Conservation (phyloP, 1,140 invertebrate genomes). For the Dinothrombium tinctorium region DNA sequence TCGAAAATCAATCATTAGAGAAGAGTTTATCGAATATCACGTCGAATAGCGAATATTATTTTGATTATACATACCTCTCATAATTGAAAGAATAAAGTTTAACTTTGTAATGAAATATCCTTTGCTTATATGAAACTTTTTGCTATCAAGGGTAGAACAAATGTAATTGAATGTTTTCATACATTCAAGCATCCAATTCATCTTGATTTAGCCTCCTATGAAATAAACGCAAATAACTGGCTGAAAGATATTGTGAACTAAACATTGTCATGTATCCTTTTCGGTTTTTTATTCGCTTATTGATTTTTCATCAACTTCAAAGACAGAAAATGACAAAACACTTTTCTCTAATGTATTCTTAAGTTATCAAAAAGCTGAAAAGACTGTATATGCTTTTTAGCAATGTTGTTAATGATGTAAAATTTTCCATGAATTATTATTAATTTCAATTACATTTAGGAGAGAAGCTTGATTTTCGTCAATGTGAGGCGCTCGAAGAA, state of each 20-base stretch:
- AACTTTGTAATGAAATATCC: no score
- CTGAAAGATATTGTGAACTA: no score
- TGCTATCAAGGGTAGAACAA: no score
- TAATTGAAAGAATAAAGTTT: background rate
- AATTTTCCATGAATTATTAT: background rate
- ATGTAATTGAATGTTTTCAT: no score
- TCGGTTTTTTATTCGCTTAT: background rate
- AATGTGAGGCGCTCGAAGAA: slow-evolving; percentile 47
- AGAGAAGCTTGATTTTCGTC: slow-evolving; percentile 27
- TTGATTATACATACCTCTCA: background rate
- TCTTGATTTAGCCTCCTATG: no score
- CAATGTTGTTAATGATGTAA: background rate
- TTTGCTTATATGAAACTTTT: no score
- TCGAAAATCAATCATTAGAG: slow-evolving; percentile 13
- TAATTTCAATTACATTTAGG: background rate
- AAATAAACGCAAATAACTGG: no score
- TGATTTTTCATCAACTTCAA: background rate
- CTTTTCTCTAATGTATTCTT: background rate
- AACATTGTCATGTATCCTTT: no score
- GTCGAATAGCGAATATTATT: slow-evolving; percentile 22
- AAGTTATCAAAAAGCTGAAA: background rate
- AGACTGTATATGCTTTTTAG: background rate
- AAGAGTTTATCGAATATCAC: slow-evolving; percentile 24
- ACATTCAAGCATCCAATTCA: no score
- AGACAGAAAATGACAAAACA: background rate